Conservation (phyloP, 37 sponge, comb jelly and placozoan species). For the Chondrilla cf. caribensis region DNA sequence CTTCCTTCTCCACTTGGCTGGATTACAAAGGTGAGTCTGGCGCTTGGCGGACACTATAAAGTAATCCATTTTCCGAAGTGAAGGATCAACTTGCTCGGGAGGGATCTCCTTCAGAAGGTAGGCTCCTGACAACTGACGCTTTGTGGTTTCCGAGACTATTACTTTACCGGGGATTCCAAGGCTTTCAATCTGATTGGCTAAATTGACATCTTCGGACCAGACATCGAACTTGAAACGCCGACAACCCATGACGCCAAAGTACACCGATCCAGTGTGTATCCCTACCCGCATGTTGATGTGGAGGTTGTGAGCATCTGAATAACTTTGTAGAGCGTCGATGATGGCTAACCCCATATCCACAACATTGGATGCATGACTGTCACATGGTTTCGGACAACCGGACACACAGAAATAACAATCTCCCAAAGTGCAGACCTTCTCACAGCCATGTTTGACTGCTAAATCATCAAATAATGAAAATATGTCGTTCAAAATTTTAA, state of each 20-base stretch:
- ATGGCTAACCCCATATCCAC: conserved; percentile 91
- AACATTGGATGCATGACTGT: conserved; percentile 73
- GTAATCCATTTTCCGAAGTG: background rate
- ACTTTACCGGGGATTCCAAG: conserved; percentile 64
- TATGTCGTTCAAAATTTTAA: conserved; percentile 80
- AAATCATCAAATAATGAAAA: conserved; percentile 90
- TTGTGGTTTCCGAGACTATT: conserved; percentile 48
- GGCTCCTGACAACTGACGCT: conserved; percentile 26
- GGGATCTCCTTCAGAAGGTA: conserved; percentile 4
- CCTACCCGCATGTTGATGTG: conserved; percentile 88
- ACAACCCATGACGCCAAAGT: conserved; percentile 91
- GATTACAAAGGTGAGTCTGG: background rate
- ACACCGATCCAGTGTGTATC: conserved; percentile 90
- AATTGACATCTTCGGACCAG: conserved; percentile 85
- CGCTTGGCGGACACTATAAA: background rate
- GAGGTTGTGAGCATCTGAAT: conserved; percentile 3
- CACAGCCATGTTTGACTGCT: conserved; percentile 66
- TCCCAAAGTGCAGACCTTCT: conserved; percentile 86
- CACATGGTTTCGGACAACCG: conserved; percentile 80
- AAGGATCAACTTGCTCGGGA: background rate
- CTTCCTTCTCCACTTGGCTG: conserved; percentile 11
- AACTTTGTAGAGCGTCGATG: conserved; percentile 65
- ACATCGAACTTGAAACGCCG: conserved; percentile 92
- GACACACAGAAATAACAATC: conserved; percentile 97
- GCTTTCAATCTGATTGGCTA: conserved; percentile 86